Conservation (phyloP, 1,140 invertebrate genomes). For the Myzus persicae region DNA sequence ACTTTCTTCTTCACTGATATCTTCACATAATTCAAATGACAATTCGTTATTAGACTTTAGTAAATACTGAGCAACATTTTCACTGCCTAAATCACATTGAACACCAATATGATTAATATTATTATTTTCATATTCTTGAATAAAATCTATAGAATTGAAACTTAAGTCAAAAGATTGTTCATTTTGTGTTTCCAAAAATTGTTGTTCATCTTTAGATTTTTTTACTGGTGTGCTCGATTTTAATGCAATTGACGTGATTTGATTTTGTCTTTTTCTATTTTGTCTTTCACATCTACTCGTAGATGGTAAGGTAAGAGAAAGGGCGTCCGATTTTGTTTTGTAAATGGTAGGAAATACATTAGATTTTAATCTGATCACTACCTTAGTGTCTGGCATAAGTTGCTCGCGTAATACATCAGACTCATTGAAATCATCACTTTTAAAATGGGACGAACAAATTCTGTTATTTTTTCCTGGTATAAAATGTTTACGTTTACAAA, state of each 20-base stretch:
- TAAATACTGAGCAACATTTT: not conserved
- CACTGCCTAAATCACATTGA: not conserved
- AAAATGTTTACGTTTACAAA: no score
- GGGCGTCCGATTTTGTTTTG: not conserved
- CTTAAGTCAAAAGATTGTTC: no score
- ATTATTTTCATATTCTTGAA: not conserved
- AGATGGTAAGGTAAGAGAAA: not conserved
- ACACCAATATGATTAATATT: not conserved
- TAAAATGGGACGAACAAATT: no score
- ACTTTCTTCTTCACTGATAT: not conserved
- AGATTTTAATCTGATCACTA: not conserved
- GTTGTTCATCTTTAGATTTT: not conserved
- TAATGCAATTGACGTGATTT: not conserved
- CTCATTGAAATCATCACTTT: no score
- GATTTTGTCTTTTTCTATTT: not conserved
- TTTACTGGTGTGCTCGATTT: not conserved
- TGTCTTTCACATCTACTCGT: not conserved
- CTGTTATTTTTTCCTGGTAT: no score
- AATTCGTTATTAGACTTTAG: not conserved
- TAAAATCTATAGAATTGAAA: no score
- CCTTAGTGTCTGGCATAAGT: not conserved
- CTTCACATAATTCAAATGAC: not conserved
- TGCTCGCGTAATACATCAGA: not conserved
- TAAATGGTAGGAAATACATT: slow-evolving; percentile 1
- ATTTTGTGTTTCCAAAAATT: no score